Base-by-base conservation (phyloP, 2,888 invertebrate genomes). In the Parthenolecanium corni region DNA sequence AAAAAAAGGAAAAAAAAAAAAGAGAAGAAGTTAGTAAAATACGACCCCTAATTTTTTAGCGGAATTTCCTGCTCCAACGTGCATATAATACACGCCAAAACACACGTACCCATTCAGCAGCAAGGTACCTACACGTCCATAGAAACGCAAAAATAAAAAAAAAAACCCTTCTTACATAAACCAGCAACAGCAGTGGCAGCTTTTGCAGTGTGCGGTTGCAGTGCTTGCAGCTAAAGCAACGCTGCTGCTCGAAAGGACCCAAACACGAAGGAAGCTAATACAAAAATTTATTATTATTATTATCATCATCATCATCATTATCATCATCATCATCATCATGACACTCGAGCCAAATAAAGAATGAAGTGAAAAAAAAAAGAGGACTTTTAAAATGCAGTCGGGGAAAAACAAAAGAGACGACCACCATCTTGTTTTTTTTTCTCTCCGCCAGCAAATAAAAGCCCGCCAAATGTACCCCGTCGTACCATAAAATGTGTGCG, bases 351-450 rank as follows among this genome's bases (percentile, higher is more conserved):
- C 4, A 31, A 31, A 31, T 6, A 31, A 31, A 31, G 9, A 31
- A 31, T 6, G 9, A 31, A 31, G 9, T 6, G 31, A 31, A 31
- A 31, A 31, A 21, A 18, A 1, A 49, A 49, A 49, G 49, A 21
- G 23, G 49, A 49, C 49, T 21, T 49, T 49, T 49, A 21, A 21
- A 49, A 14, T 23, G 23, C 31, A 23, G 49, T 49, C 38, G 51
- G 58, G 49, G 58, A 31, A 58, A 58, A 58, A 58, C 58, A 58
- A 58, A 58, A 58, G 58, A 57, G 21, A 24, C 58, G 58, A 16
- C 58, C 49, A 58, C 58, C 58, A 58, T 58, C 58, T 58, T 58
- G 58, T 49, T 58, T 58, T 56, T 58, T 58, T 49, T 36, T 58
- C 49, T 31, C 46, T 14, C 36, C 4, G 14, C 40, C 25, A 16